Conservation (phyloP, 2,797 vertebrate species). For the Gallinago stenura region DNA sequence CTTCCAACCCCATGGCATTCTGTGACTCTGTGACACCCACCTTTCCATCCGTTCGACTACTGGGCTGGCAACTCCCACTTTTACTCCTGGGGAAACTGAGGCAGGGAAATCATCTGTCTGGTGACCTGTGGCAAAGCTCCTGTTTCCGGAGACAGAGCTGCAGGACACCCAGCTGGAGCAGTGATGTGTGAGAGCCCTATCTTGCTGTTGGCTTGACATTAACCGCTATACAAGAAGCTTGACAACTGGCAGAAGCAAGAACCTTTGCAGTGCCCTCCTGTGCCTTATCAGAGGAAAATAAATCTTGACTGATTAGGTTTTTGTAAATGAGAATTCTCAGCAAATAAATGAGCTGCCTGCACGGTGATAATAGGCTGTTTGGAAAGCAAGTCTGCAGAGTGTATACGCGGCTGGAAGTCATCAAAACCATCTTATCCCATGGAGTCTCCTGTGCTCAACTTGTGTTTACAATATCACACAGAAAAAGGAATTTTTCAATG, state of each 20-base stretch:
- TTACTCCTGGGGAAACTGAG: background rate
- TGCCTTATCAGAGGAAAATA: slow-evolving; percentile 40
- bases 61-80: background rate
- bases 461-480: slow-evolving; percentile 14
- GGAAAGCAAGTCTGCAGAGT: background rate
- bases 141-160: background rate
- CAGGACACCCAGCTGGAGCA: background rate
- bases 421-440: slow-evolving; percentile 36
- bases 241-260: slow-evolving; percentile 27
- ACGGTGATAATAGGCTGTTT: slow-evolving; percentile 23
- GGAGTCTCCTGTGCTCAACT: slow-evolving; percentile 33
- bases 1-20: too few relatives aligned
- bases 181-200: background rate
- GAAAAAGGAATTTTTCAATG: slow-evolving; percentile 25
- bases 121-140: background rate
- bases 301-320: slow-evolving; percentile 35
- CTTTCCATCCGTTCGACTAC: background rate
- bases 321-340: slow-evolving; percentile 29
- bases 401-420: slow-evolving; percentile 35
- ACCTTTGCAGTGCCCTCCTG: slow-evolving; percentile 30
- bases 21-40: background rate
- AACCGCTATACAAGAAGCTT: background rate
- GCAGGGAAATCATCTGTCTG: background rate
- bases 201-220: background rate
- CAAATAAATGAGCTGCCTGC: slow-evolving; percentile 45